Evolutionary conservation across 2,113 vertebrate genomes (phyloP), one percentile per base, ranked within the genome.

Genomic region (Callipepla californica): DNA sequence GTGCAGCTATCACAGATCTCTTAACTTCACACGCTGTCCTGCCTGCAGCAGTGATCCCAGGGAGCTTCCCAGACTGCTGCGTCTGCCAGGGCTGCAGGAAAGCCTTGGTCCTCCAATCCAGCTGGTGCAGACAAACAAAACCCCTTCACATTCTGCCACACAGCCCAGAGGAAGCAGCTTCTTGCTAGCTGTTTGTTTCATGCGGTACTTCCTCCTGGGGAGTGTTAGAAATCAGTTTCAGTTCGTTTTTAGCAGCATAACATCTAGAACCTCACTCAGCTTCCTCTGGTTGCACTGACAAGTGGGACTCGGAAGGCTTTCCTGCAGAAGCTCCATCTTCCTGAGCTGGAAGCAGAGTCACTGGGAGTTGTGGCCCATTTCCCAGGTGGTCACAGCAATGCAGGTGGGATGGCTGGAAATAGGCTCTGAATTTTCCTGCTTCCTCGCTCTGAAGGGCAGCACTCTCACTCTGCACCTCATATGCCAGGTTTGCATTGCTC

Each of bases 331-430:
- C 6, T 42, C 20, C 53, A 55, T 30, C 28, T 50, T 77, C 57
- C 51, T 53, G 45, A 51, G 13, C 17, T 55, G 25, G 11, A 58
- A 18, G 48, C 20, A n/a, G n/a, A 18, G 3, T 30, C 50, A n/a
- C 1, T 1, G 47, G 77, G 21, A 73, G 44, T 32, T 73, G 53
- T 19, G 57, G 17, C 72, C 17, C 14, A 8, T 40, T 34, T 75
- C 28, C 1, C 1, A 23, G 40, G 40, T 1, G 9, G 5, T 62
- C 53, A 36, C 5, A 3, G 34, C 9, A 25, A 5, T 5, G 1
- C 12, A 38, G 44, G 8, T 11, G 38, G n/a, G 30, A 38, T 16
- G 13, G 57, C 34, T 76, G 75, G 82, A 87, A 80, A 36, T 6
- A 62, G 48, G 20, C 4, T 16, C 23, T 8, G 4, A 1, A 73